Evolutionary conservation across 2,888 invertebrate species (phyloP).

Genomic region (Cerastis leucographa): DNA sequence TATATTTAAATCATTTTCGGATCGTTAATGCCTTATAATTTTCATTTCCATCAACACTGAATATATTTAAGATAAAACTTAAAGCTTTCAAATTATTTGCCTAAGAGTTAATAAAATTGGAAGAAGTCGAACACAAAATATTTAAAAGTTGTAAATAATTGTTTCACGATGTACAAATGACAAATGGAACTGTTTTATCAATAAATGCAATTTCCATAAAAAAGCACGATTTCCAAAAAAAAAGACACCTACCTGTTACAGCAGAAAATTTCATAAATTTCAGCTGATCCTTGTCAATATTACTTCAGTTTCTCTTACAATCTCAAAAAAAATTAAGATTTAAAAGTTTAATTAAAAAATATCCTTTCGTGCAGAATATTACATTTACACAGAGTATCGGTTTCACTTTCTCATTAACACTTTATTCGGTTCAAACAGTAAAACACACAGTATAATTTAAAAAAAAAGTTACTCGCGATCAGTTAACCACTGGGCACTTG

Average conservation of each 20-base stretch:
- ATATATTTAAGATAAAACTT: conserved; percentile 34
- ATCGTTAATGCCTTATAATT: conserved; percentile 39
- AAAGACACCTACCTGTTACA: conserved; percentile 72
- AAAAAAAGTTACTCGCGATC: conserved; percentile 71
- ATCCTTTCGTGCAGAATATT: conserved; percentile 73
- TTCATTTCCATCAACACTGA: conserved; percentile 33
- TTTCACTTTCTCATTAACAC: conserved; percentile 82
- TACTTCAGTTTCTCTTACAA: conserved; percentile 65
- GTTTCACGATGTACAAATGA: background rate
- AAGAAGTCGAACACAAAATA: background rate
- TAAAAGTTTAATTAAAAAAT: conserved; percentile 71
- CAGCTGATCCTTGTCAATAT: conserved; percentile 67
- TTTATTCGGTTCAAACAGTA: conserved; percentile 71
- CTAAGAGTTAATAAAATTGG: background rate
- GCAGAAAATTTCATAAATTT: conserved; percentile 66
- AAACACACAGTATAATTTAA: conserved; percentile 69
- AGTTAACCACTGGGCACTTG: conserved; percentile 81
- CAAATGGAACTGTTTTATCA: background rate
- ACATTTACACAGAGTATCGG: conserved; percentile 77
- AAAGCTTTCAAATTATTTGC: conserved; percentile 14
- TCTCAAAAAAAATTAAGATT: conserved; percentile 57
- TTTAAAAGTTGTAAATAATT: background rate
- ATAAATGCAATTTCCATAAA: background rate
- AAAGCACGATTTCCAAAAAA: background rate
- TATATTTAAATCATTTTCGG: conserved; percentile 26